phyloP scores from a whole-genome alignment of 2,113 vertebrate species.

The Indicator maculatus region DNA sequence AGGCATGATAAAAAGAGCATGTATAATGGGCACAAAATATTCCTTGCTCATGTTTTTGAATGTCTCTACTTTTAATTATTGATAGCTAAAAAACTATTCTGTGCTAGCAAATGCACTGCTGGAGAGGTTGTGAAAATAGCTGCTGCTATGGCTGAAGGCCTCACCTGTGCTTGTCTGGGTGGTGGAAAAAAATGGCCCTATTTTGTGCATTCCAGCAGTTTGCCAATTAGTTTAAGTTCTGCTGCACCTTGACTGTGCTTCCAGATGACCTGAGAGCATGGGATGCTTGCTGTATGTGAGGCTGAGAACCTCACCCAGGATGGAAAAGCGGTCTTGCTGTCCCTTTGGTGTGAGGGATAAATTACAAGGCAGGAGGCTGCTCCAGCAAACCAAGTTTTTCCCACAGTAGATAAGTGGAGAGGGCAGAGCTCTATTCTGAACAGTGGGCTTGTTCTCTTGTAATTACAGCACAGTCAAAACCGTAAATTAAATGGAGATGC shows the following conservation, averaged over 20 bases:
- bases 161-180: neutral
- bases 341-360: neutral
- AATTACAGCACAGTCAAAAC: neutral
- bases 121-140: constrained; percentile 3
- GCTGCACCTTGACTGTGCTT: neutral
- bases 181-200: neutral
- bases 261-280: neutral
- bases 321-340: neutral
- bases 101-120: neutral
- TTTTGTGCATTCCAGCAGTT: neutral
- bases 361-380: neutral
- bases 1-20: neutral
- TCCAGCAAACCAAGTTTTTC: neutral
- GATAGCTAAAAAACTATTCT: neutral
- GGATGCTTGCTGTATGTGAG: neutral
- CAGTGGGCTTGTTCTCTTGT: neutral
- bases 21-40: neutral
- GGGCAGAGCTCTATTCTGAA: neutral
- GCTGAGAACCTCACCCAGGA: neutral
- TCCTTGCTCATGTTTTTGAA: neutral
- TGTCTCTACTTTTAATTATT: constrained; percentile 41
- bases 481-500: neutral
- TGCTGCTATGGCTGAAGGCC: neutral
- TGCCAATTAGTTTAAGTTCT: constrained; percentile 8
- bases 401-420: neutral